A percentile compares a stretch with the other conserved stretches of the same genome.
Evolutionary conservation across 2,113 vertebrate species (phyloP).

Genomic region (Dipodomys merriami): DNA sequence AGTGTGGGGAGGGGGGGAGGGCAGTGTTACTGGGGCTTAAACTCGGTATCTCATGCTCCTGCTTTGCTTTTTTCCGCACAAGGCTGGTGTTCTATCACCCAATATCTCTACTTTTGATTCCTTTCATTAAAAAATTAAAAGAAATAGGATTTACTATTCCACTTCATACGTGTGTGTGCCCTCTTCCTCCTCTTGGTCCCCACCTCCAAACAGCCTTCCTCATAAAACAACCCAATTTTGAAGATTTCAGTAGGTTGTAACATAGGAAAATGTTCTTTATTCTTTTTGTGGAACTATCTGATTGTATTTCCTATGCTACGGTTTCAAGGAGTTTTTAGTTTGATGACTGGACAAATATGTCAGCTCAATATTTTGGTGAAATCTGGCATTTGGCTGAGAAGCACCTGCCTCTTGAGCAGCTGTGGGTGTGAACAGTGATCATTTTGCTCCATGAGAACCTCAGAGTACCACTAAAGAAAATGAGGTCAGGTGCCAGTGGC

Average conservation of each 20-base stretch:
- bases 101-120: too few species aligned
- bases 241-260: not conserved
- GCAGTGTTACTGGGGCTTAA: too few species aligned
- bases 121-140: too few species aligned
- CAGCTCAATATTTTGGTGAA: conserved; percentile 1
- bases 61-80: too few species aligned
- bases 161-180: too few species aligned
- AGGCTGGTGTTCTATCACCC: too few species aligned
- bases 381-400: conserved; percentile 35
- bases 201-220: not conserved
- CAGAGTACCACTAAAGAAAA: not conserved
- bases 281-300: not conserved
- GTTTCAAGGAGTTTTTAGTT: conserved; percentile 53
- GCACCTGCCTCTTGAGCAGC: fast-evolving
- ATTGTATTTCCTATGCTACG: conserved; percentile 12
- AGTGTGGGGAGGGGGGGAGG: too few species aligned
- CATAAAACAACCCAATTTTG: conserved; percentile 12
- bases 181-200: too few species aligned
- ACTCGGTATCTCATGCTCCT: too few species aligned
- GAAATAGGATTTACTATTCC: too few species aligned
- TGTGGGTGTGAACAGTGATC: fast-evolving
- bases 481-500: not conserved
- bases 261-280: not conserved
- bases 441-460: fast-evolving
- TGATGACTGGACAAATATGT: conserved; percentile 66